phyloP scores from a whole-genome alignment of 30 jellyfish, hydroid and myxozoan genomes.

The Turritopsis dohrnii region DNA sequence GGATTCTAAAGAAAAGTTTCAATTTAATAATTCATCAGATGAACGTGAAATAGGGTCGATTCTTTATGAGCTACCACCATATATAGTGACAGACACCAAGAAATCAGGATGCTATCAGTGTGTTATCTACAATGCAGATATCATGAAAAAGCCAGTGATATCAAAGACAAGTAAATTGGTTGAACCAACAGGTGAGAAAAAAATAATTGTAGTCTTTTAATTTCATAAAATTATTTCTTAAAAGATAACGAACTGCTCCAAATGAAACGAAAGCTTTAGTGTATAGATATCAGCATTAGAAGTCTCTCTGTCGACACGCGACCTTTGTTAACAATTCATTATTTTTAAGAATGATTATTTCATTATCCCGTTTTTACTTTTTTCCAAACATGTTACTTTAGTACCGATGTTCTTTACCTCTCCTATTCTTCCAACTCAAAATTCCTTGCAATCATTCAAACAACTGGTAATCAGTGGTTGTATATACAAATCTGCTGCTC shows the following conservation, averaged over 20 bases:
- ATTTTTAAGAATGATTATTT: no score
- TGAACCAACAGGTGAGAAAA: neutral
- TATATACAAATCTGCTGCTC: neutral
- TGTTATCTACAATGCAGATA: neutral
- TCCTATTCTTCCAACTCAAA: neutral
- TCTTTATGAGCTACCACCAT: neutral
- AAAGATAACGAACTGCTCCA: no score
- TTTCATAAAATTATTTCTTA: no score
- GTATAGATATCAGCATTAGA: no score
- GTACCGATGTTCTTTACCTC: neutral
- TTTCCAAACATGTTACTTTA: neutral
- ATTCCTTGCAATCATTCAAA: neutral
- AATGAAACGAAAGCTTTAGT: no score
- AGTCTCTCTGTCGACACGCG: no score
- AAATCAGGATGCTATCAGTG: neutral
- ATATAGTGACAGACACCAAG: neutral
- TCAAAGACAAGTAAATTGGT: neutral
- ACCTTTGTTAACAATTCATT: no score
- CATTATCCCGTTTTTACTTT: no score
- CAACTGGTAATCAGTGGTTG: neutral
- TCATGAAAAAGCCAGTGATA: neutral
- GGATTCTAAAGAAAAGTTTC: neutral
- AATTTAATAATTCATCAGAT: neutral
- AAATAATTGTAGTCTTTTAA: no score
- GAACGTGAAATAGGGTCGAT: neutral